Conservation (phyloP, 2,113 vertebrate genomes). For the Buteo buteo region DNA sequence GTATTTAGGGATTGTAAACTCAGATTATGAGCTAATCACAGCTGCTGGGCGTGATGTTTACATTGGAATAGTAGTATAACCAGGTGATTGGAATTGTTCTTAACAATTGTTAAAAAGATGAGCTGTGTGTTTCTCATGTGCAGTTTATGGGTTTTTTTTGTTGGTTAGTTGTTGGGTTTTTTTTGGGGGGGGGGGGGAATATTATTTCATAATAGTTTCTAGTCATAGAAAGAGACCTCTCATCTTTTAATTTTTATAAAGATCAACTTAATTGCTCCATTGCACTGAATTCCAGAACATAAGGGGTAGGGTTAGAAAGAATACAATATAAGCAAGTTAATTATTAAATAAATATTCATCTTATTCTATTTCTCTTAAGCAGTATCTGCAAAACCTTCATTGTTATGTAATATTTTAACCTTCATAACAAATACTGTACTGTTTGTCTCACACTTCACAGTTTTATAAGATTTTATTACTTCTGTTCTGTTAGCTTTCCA, state of each 20-base stretch:
- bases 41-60: background rate
- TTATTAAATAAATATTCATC: background rate
- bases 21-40: background rate
- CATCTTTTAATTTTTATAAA: background rate
- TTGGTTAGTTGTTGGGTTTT: too few relatives aligned
- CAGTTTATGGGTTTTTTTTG: background rate
- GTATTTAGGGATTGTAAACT: background rate
- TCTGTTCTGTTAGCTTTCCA: background rate
- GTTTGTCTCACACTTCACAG: background rate
- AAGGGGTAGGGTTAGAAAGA: background rate
- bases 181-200: rapidly evolving
- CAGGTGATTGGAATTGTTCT: background rate
- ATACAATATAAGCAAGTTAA: background rate
- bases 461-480: background rate
- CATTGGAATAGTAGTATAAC: background rate
- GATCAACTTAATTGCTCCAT: background rate
- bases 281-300: background rate
- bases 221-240: background rate
- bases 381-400: background rate
- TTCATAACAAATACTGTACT: background rate
- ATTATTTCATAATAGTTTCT: background rate
- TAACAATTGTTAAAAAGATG: background rate
- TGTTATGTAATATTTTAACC: background rate
- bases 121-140: background rate
- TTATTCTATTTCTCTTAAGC: background rate